These are phyloP conservation scores for Limnephilus rhombicus DNA, from an alignment of 2,888 invertebrate genomes.

Conservation along the genomic window DNA sequence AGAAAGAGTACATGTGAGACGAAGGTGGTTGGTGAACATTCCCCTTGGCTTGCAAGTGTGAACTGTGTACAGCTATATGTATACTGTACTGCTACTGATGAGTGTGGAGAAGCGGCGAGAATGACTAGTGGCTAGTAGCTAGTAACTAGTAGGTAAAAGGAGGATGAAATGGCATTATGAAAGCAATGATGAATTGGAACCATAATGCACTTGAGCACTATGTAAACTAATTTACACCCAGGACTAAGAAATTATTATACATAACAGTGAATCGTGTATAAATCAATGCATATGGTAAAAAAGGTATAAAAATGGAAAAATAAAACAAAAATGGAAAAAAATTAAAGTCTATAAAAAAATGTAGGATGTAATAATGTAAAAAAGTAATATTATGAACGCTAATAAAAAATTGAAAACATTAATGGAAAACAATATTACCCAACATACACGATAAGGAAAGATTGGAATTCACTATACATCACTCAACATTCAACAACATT, in stretches of 20 bases:
- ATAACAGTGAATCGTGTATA: conserved; percentile 56
- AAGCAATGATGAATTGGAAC: conserved; percentile 65
- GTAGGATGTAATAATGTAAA: conserved; percentile 45
- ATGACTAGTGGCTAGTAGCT: conserved; percentile 57
- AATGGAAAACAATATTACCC: conserved; percentile 40
- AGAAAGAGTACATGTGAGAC: conserved; percentile 67
- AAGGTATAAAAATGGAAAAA: conserved; percentile 56
- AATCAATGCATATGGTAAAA: conserved; percentile 55
- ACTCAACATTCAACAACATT: conserved; percentile 25
- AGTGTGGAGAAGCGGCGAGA: conserved; percentile 65
- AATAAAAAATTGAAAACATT: conserved; percentile 46
- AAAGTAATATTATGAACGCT: conserved; percentile 45
- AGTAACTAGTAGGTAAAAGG: conserved; percentile 46
- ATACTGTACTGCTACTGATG: conserved; percentile 57
- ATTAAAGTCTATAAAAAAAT: conserved; percentile 46
- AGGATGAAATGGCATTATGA: conserved; percentile 65
- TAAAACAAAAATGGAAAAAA: conserved; percentile 57
- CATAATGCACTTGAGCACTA: conserved; percentile 66
- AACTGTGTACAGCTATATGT: conserved; percentile 50
- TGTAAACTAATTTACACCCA: conserved; percentile 66
- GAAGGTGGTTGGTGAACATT: conserved; percentile 60
- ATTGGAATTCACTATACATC: conserved; percentile 37
- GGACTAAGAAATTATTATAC: conserved; percentile 66
- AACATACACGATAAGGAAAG: conserved; percentile 46
- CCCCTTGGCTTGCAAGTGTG: conserved; percentile 65